Base-by-base conservation (phyloP, 2,888 invertebrate genomes). In the Platerodrilus igneus region DNA sequence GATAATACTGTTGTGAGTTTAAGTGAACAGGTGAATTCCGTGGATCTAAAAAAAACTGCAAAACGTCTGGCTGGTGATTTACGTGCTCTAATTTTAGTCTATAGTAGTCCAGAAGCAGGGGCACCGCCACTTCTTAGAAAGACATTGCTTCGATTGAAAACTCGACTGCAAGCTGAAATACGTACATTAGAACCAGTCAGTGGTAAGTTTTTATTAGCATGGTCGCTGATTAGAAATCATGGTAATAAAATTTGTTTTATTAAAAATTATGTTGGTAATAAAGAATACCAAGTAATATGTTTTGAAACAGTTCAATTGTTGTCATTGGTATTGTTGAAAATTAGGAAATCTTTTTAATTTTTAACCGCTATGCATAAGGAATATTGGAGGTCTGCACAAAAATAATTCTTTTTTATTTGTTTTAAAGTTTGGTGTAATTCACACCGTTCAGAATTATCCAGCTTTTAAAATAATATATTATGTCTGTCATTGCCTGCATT, bases 1-100 rank as follows among this genome's bases (percentile, higher is more conserved):
- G 77, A 78, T 50, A 77, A 73, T 51, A 70, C 79, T 5, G 75
- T 80, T n/a, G 73, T 73, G n/a, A 73, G 78, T 3, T 63, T 80
- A 49, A 71, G 68, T 39, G 72, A 73, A 27, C 72, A 73, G 59
- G 70, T 74, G 2, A 68, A 66, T 18, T 70, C 72, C 1, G 67
- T 74, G 13, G 74, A 76, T 47, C 61, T 76, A n/a, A 63, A 66
- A 41, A 68, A 69, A 27, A 67, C 68, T 43, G 73, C 75, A 2
- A 69, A 68, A 48, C 63, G 73, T 38, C 56, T 77, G 14, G 70
- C 73, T 2, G 77, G 77, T 1, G 77, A 79, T 55, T 55, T 78
- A 28, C 66, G 77, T 50, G 77, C 77, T 0, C 58, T 78, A 33
- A 69, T 73, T n/a, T 60, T 79, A 11, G 77, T 78, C 4, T 77